Conservation (phyloP, 2,888 invertebrate species). For the Harmothoe impar region DNA sequence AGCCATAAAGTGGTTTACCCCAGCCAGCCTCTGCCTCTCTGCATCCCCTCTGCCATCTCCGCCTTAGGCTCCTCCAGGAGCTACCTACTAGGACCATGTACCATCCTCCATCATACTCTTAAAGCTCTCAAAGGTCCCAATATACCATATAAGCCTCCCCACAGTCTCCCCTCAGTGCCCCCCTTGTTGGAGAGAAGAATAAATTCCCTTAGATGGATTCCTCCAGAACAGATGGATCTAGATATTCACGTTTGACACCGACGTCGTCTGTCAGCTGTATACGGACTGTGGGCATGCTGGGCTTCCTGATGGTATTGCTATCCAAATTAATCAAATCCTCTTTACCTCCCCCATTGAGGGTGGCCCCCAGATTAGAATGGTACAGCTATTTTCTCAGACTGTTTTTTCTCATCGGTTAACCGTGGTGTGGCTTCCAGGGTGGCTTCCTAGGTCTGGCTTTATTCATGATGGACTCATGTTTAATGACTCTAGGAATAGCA, state of each 20-base stretch:
- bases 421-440: not conserved
- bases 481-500: slow-evolving; percentile 39
- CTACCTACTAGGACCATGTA: not conserved
- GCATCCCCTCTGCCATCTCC: too few relatives aligned
- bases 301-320: not conserved
- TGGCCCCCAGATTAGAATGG: too few relatives aligned
- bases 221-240: not conserved
- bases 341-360: not conserved
- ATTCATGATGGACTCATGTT: not conserved
- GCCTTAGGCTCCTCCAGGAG: too few relatives aligned
- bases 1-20: not conserved
- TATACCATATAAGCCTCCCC: not conserved
- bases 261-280: not conserved
- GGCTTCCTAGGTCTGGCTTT: not conserved
- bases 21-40: not conserved
- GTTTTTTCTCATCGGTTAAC: not conserved
- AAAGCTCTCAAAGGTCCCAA: slow-evolving; percentile 26
- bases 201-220: not conserved
- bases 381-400: not conserved
- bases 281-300: too few relatives aligned
- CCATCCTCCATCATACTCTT: slow-evolving; percentile 6
- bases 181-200: not conserved
- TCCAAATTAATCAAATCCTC: not conserved
- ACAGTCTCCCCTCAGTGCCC: not conserved
- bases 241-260: not conserved